Evolutionary conservation across 2,797 vertebrate species (phyloP), one percentile per base, ranked within the genome.

Genomic region (Crypturellus tataupa): DNA sequence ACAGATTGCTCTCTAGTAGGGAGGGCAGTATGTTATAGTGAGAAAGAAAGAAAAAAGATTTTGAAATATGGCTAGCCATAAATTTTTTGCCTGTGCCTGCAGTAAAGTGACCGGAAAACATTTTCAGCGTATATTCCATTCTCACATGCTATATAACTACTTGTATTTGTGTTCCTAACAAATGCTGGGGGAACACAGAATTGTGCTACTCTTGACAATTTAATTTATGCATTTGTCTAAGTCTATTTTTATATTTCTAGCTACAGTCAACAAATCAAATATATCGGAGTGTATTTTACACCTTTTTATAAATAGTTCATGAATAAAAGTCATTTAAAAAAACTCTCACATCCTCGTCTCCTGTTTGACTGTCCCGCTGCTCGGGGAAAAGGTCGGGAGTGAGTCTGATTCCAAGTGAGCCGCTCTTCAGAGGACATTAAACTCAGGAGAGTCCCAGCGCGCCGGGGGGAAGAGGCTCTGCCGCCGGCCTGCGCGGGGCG

Each of bases 191-290:
- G 76, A 96, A 91, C 77, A 86, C 90, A 95, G 64, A 75, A 80
- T 42, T 80, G 90, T 90, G 89, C 90, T 85, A 85, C 67, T 89
- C 76, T 91, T 96, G 89, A 95, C 92, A 87, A 87, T 95, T 97
- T 97, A 97, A 97, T 94, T 96, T 93, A 97, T 95, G 75, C 95
- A 82, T 97, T 96, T 87, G 46, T 95, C 40, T 96, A 97, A 93
- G 87, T 96, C 96, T 97, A 97, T 96, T 97, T 98, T 97, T 96
- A 80, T 96, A 96, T 94, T 95, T 97, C 93, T 92, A 94, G 94
- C 85, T 76, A 37, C 95, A 85, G 85, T 78, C 67, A 75, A 92
- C 77, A 93, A 91, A 94, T 86, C 69, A 91, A 95, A 92, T 96
- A 93, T 95, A 92, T 91, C 88, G 85, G 91, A 93, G 68, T 77